phyloP scores from a whole-genome alignment of 2,888 invertebrate species.

The Habroteleia sp. region DNA sequence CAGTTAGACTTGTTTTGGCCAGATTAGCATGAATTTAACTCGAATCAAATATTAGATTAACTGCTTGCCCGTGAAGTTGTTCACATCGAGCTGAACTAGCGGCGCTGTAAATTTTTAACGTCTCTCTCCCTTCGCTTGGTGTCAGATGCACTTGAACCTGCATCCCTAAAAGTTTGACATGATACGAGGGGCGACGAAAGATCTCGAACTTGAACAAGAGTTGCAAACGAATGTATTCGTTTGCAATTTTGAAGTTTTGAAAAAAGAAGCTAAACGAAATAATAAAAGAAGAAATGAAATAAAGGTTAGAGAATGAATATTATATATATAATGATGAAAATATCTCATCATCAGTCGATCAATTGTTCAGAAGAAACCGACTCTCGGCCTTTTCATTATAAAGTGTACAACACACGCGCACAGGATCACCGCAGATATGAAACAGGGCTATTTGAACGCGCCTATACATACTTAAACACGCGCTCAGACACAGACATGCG shows the following conservation, averaged over 20 bases:
- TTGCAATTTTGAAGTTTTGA: too few species aligned
- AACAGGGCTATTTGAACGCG: slow-evolving; percentile 40
- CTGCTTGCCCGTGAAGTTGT: not conserved
- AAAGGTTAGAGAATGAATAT: slow-evolving; percentile 29
- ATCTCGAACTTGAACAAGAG: slow-evolving; percentile 24
- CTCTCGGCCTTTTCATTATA: slow-evolving; percentile 39
- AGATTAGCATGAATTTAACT: not conserved
- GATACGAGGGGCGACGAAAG: slow-evolving; percentile 36
- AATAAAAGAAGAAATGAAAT: slow-evolving; percentile 6
- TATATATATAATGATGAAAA: too few species aligned
- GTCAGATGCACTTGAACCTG: slow-evolving; percentile 34
- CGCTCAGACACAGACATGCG: too few species aligned
- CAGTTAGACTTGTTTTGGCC: too few species aligned
- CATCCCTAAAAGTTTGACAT: slow-evolving; percentile 47
- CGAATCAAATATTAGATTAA: not conserved
- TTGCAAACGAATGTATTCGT: too few species aligned
- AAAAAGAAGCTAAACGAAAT: slow-evolving; percentile 5
- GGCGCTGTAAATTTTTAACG: slow-evolving; percentile 27
- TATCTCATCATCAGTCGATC: slow-evolving; percentile 47
- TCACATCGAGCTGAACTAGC: not conserved
- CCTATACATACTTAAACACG: not conserved
- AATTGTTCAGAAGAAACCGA: slow-evolving; percentile 44
- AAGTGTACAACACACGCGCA: slow-evolving; percentile 29
- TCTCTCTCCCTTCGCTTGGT: slow-evolving; percentile 6
- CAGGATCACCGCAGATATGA: slow-evolving; percentile 30